Conservation (phyloP, 1,140 invertebrate species). For the Maconellicoccus hirsutus region DNA sequence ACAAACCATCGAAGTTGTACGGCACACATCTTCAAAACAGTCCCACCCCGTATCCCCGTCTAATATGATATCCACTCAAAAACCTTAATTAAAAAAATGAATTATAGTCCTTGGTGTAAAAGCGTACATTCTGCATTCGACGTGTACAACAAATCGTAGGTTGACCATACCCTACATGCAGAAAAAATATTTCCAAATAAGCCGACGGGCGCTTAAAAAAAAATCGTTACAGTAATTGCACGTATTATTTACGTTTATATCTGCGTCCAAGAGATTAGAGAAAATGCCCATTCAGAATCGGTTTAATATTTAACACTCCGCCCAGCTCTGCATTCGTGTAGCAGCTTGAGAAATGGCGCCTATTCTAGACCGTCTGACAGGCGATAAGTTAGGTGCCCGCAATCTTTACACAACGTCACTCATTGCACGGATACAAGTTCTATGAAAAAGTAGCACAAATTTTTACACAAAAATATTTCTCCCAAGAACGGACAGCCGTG, state of each 20-base stretch:
- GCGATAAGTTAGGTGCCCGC: background rate
- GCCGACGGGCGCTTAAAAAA: background rate
- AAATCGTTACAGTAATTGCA: slow-evolving; percentile 5
- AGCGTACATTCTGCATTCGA: too few relatives aligned
- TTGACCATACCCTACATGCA: background rate
- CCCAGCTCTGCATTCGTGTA: background rate
- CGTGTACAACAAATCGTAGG: too few relatives aligned
- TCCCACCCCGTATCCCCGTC: too few relatives aligned
- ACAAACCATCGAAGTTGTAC: too few relatives aligned
- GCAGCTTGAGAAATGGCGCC: background rate
- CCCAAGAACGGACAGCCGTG: background rate
- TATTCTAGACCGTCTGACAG: slow-evolving; percentile 7
- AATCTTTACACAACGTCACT: background rate
- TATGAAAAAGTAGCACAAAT: background rate
- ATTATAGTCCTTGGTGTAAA: too few relatives aligned
- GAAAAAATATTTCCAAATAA: background rate
- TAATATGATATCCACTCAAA: too few relatives aligned
- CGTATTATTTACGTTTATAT: slow-evolving; percentile 6
- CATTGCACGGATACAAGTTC: background rate
- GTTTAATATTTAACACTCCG: background rate
- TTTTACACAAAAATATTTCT: background rate
- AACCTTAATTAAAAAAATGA: too few relatives aligned
- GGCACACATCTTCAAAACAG: too few relatives aligned
- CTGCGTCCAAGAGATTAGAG: slow-evolving; percentile 2
- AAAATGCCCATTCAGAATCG: slow-evolving; percentile 8